Evolutionary conservation across 2,888 invertebrate genomes (phyloP).

Genomic region (Eremobia ochroleuca): DNA sequence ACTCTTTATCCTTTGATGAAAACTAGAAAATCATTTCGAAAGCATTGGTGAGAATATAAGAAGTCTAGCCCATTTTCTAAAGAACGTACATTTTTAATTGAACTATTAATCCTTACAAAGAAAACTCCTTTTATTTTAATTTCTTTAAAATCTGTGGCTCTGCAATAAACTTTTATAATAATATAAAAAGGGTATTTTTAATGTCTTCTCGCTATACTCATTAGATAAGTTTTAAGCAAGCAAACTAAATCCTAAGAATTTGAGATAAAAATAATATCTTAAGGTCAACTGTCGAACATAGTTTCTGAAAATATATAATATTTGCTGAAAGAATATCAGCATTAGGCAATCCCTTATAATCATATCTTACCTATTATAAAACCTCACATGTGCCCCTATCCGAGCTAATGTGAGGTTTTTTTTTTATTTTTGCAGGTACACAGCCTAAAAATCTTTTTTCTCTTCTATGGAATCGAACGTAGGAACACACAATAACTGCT

Average conservation of each 20-base stretch:
- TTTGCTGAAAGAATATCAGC: not conserved
- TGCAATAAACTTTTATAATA: constrained; percentile 17
- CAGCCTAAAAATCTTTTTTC: not conserved
- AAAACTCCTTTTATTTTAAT: constrained; percentile 28
- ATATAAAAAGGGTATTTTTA: not conserved
- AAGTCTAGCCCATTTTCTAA: constrained; percentile 22
- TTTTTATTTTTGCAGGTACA: not conserved
- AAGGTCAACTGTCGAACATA: not conserved
- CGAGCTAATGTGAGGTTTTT: not conserved
- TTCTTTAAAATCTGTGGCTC: constrained; percentile 12
- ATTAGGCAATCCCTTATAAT: not conserved
- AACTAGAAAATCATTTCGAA: constrained; percentile 15
- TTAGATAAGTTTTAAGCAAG: not conserved
- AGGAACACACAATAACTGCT: constrained; percentile 19
- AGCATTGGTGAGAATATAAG: constrained; percentile 15
- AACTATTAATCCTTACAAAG: constrained; percentile 23
- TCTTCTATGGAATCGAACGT: not conserved
- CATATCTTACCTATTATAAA: not conserved
- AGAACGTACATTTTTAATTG: constrained; percentile 32
- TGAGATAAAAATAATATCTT: not conserved
- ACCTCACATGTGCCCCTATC: not conserved
- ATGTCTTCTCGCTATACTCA: constrained; percentile 4
- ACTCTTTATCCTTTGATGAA: not conserved
- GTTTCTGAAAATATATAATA: not conserved
- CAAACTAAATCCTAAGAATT: not conserved